Percentiles rank a stretch among this genome's conserved stretches.
Conservation (phyloP, 2,113 vertebrate genomes). For the Cathartes aura region DNA sequence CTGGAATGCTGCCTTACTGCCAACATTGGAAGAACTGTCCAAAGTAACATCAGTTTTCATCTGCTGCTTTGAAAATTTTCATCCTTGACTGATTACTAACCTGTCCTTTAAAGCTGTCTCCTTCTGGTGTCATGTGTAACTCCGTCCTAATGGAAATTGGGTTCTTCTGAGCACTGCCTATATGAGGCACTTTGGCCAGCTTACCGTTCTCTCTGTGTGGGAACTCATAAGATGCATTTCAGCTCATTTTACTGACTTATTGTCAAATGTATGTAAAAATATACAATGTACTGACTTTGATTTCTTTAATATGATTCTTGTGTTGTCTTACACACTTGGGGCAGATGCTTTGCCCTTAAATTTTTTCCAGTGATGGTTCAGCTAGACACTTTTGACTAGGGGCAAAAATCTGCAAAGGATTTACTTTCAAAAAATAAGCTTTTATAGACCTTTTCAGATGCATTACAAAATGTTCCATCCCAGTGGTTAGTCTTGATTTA, state of each 20-base stretch:
- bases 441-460: background rate
- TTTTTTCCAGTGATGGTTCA: background rate
- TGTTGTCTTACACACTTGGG: background rate
- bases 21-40: fast-evolving
- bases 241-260: background rate
- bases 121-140: background rate
- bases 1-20: background rate
- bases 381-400: background rate
- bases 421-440: background rate
- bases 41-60: background rate
- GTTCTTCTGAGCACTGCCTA: background rate
- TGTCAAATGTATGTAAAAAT: background rate
- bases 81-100: background rate
- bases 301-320: background rate
- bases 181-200: background rate
- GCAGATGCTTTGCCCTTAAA: background rate
- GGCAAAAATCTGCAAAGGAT: background rate
- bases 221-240: background rate
- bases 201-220: background rate
- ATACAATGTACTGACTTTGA: background rate
- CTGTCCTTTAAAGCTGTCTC: background rate
- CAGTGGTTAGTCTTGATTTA: background rate
- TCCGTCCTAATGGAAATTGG: background rate
- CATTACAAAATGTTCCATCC: background rate
- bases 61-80: background rate